Evolutionary conservation across 2,888 invertebrate genomes (phyloP), one percentile per base, ranked within the genome.

Genomic region (Drosophila siamana): DNA sequence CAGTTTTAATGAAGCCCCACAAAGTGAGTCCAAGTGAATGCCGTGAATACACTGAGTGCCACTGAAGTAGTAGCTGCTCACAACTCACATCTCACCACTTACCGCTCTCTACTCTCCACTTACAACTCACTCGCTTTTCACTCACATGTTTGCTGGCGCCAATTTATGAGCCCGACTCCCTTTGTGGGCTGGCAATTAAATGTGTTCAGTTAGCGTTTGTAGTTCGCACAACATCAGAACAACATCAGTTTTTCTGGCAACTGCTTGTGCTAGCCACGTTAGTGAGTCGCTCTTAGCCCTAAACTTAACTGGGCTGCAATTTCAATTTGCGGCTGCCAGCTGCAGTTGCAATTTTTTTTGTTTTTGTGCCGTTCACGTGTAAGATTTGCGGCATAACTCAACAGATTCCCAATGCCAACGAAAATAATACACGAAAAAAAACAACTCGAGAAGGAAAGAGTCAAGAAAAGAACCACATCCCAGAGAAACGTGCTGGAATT

Each of bases 321-420:
- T 72, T 75, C 74, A 75, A 76, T 72, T 72, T 76, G 64, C 28
- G 51, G 16, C 47, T 55, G 60, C 71, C 71, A 57, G 43, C 41
- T 65, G 56, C 71, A 72, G 24, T 59, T 30, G 44, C 36, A 43
- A 8, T 8, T 13, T 51, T 56, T 74, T 4, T 26, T 47, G n/a
- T n/a, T 59, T 68, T 73, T 59, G 55, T 80, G 72, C 80, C 72
- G 75, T 74, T 64, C 84, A 83, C 80, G 69, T 80, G 84, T 64
- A 80, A 80, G 73, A 84, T 80, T 75, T 83, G 75, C 62, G 78
- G 80, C 68, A 61, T 55, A 60, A 71, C 65, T 69, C 41, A 65
- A 41, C 48, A 38, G 61, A 66, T 74, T 74, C 55, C 57, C 63
- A 51, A 44, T 52, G 38, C 26, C 59, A 48, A 19, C 8, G 30